These are phyloP conservation scores for Rhinogobio ventralis DNA, from an alignment of 2,797 vertebrate species.

Conservation along the genomic window DNA sequence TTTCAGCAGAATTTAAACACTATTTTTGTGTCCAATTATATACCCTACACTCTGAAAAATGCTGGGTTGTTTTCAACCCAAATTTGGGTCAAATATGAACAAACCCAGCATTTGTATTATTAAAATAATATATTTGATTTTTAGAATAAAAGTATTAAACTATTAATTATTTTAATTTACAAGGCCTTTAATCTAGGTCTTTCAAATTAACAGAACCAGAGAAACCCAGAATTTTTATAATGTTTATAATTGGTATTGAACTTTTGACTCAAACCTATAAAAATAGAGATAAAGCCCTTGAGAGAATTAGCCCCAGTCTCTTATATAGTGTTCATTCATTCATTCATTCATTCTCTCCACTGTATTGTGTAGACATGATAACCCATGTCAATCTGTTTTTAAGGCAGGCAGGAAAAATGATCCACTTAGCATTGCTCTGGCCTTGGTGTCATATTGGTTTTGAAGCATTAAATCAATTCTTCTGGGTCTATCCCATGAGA, in stretches of 20 bases:
- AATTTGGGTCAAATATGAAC: too few species aligned
- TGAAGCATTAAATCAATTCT: slow-evolving; percentile 59
- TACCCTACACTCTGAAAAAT: too few species aligned
- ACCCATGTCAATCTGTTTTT: background rate
- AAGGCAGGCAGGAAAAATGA: slow-evolving; percentile 22
- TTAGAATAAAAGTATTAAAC: too few species aligned
- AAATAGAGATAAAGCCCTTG: background rate
- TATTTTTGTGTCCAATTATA: too few species aligned
- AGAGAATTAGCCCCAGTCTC: background rate
- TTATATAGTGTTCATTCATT: background rate
- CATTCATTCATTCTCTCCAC: background rate
- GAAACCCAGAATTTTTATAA: background rate
- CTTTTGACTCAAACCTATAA: background rate
- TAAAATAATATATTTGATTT: too few species aligned
- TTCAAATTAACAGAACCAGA: background rate
- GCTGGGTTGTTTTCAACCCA: too few species aligned
- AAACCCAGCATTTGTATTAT: too few species aligned
- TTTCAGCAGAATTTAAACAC: background rate
- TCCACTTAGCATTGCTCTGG: slow-evolving; percentile 30
- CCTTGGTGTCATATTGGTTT: slow-evolving; percentile 56
- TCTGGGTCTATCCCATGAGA: slow-evolving; percentile 50
- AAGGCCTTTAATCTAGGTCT: background rate
- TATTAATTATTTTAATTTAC: background rate
- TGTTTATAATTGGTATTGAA: background rate
- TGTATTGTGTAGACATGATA: background rate